Evolutionary conservation across 2,888 invertebrate genomes (phyloP), one percentile per base, ranked within the genome.

Genomic region (Caenorhabditis wallacei): DNA sequence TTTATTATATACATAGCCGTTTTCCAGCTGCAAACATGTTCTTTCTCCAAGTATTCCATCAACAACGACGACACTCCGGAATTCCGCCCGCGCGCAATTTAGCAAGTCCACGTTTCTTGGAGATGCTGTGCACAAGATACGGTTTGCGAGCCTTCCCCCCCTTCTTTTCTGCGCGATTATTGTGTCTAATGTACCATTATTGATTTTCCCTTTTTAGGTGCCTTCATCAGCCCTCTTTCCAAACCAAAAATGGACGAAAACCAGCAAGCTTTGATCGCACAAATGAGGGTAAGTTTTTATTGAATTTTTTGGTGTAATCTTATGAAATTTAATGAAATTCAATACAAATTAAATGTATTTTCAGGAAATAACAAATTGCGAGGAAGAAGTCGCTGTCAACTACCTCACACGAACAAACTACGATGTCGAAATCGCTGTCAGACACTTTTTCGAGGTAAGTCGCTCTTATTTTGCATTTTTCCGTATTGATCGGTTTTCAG

Each of bases 371-470:
- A 76, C 84, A 13, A 53, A 69, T 35, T 84, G 80, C 53, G 30
- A 48, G 40, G 63, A 71, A 48, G 51, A 30, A 5, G 40, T 53
- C 13, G 84, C 84, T 18, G 1, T 74, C 2, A 18, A 64, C 4
- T 80, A 66, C 56, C 57, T 84, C 13, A 20, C 30, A 4, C 43
- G 71, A 48, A 63, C 71, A 22, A 63, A 80, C 24, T 80, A 48
- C 30, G 61, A 84, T 48, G 59, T 84, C 2, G 84, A 80, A 48
- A 59, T 53, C 7, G 84, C 84, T 7, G 48, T 84, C 13, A 57
- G 72, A 16, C 64, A 80, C 37, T 84, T 84, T 48, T 84, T 76
- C 37, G 84, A 84, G 54, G 83, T 80, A 51, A 37, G 16, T 26
- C 24, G 1, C 10, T 0, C 1, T 26, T 20, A 30, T 53, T 63